Evolutionary conservation across 1,140 invertebrate genomes (phyloP).

Genomic region (Trichonephila clavipes): DNA sequence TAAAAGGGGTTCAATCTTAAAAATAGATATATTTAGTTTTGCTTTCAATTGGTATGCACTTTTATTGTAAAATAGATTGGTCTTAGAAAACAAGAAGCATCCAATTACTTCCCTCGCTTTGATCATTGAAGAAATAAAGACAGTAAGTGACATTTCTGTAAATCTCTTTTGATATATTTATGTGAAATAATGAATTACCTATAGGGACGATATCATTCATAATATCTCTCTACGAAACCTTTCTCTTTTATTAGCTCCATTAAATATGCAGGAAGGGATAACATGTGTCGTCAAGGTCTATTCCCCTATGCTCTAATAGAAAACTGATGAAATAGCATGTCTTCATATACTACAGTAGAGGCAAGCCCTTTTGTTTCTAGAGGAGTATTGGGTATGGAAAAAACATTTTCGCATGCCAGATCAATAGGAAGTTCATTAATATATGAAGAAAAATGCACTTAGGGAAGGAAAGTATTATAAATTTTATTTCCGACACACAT

Average conservation of each 20-base stretch:
- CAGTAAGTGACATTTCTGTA: not conserved
- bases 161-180: not conserved
- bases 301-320: not conserved
- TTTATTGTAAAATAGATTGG: not conserved
- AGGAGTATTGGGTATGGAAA: no score
- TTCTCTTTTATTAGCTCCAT: slow-evolving; percentile 48
- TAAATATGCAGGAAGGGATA: not conserved
- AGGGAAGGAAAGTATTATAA: no score
- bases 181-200: not conserved
- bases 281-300: slow-evolving; percentile 6
- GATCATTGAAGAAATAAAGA: not conserved
- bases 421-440: no score
- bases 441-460: no score
- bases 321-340: not conserved
- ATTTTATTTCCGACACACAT: no score
- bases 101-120: not conserved
- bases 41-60: no score
- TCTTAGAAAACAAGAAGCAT: not conserved
- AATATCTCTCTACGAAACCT: slow-evolving; percentile 32
- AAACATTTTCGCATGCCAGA: no score
- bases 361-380: not conserved
- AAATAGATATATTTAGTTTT: no score
- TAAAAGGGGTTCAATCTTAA: no score
- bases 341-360: not conserved
- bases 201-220: not conserved